Evolutionary conservation across 2,113 vertebrate genomes (phyloP), one percentile per base, ranked within the genome.

Genomic region (Castor canadensis): DNA sequence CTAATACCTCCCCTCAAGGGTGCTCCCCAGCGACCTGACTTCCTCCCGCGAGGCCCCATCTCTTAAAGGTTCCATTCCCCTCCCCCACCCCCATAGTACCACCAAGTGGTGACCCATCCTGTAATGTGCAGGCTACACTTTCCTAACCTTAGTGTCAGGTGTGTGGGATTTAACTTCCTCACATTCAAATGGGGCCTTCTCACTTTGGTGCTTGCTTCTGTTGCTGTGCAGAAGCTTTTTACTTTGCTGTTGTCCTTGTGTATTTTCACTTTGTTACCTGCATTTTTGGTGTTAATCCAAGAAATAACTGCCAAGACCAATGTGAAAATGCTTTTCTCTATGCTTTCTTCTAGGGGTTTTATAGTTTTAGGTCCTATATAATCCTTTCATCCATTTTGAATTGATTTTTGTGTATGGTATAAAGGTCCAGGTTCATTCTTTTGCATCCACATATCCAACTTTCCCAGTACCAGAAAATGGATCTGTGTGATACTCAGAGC

Each of bases 321-420:
- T 38, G 28, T 82, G 47, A 88, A 62, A 64, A 64, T 54, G 80
- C 76, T 87, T 40, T 77, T 58, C 6, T 20, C 62, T 67, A 0
- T 52, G 69, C 60, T 93, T 95, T 94, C 81, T 85, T 79, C 62
- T 83, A 56, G n/a, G 40, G 49, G 8, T 92, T 89, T 88, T 89
- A 43, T 20, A 92, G 49, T 77, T 54, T 95, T 20, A 9, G 56
- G 75, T 73, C 56, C 89, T 82, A 71, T 15, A 16, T 52, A 72
- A 58, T 28, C 40, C 32, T 87, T 60, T 58, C 83, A 79, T 69
- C 64, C 58, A 47, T 91, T 80, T 75, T 43, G 16, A 90, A n/a
- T 82, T 89, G 81, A 83, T 93, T 83, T 89, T 58, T 47, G 13
- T 64, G 38, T 79, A 26, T 71, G 24, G 12, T 89, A 71, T 67